Conservation (phyloP, 1,140 invertebrate species). For the Procambarus virginalis region DNA sequence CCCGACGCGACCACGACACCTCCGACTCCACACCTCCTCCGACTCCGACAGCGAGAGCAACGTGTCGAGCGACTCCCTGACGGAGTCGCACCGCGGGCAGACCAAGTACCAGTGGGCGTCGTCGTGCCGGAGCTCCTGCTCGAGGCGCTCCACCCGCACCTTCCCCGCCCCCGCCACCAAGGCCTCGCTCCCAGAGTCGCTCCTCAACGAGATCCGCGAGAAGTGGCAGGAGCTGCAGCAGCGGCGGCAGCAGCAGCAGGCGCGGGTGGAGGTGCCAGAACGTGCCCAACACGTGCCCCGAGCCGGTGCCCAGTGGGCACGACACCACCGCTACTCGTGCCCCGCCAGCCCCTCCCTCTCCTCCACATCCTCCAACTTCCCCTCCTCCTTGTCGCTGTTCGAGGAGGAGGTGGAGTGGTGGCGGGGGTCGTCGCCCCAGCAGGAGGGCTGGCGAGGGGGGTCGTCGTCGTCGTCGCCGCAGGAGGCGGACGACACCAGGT, state of each 20-base stretch:
- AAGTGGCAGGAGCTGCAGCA: constrained; percentile 60
- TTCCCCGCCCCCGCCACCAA: not conserved
- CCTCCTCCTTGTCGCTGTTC: constrained; percentile 57
- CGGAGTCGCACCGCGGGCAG: constrained; percentile 14
- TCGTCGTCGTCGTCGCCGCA: not conserved
- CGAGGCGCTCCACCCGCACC: not conserved
- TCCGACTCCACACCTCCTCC: constrained; percentile 47
- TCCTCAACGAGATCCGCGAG: constrained; percentile 59
- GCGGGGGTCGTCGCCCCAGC: constrained; percentile 18
- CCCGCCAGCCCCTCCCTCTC: constrained; percentile 53
- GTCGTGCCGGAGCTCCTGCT: not conserved
- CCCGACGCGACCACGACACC: constrained; percentile 10
- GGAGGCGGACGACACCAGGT: constrained; percentile 15
- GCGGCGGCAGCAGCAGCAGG: constrained; percentile 19
- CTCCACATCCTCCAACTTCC: constrained; percentile 48
- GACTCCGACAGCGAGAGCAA: constrained; percentile 69
- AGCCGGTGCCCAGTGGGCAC: constrained; percentile 32
- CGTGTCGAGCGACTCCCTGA: constrained; percentile 63
- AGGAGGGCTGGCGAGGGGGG: constrained; percentile 25
- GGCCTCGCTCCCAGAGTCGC: constrained; percentile 45
- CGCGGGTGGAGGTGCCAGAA: not conserved
- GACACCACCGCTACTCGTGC: constrained; percentile 45
- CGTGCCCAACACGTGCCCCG: not conserved
- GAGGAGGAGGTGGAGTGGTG: constrained; percentile 53
- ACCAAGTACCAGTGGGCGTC: constrained; percentile 6